A percentile compares a stretch with the other conserved stretches of the same genome.
Evolutionary conservation across 2,113 vertebrate genomes (phyloP).

Genomic region (Chiloscyllium plagiosum): DNA sequence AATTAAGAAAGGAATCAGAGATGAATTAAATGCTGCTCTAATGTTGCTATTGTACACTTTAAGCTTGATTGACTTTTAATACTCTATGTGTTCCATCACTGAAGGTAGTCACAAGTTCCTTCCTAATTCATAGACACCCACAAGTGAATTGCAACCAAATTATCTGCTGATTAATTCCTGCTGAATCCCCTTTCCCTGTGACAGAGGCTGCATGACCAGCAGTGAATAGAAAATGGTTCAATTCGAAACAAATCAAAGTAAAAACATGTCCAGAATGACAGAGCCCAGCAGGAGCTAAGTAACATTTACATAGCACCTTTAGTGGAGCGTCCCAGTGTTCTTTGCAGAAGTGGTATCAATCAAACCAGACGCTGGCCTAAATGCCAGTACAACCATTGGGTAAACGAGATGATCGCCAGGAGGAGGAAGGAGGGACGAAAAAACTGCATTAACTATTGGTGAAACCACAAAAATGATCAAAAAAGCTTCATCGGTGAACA

Average conservation of each 20-base stretch:
- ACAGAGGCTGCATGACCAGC: not conserved
- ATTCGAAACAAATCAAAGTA: not conserved
- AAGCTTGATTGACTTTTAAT: conserved; percentile 18
- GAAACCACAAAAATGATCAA: no score
- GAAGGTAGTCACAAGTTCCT: not conserved
- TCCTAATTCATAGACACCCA: not conserved
- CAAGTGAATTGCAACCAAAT: not conserved
- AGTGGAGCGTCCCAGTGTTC: no score
- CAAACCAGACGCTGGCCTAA: no score
- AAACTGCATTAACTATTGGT: no score
- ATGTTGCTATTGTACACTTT: not conserved
- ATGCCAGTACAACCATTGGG: no score
- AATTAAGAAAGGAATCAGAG: not conserved
- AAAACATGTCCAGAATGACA: not conserved
- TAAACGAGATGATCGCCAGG: no score
- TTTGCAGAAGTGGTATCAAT: no score
- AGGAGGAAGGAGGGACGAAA: no score
- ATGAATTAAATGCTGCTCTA: not conserved
- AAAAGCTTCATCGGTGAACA: no score
- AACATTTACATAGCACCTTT: no score
- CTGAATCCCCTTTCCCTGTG: not conserved
- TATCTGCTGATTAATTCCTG: not conserved
- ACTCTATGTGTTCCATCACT: not conserved
- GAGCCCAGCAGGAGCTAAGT: not conserved
- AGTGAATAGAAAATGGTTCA: not conserved